Base-by-base conservation (phyloP, 2,888 invertebrate species). In the Serripes groenlandicus region DNA sequence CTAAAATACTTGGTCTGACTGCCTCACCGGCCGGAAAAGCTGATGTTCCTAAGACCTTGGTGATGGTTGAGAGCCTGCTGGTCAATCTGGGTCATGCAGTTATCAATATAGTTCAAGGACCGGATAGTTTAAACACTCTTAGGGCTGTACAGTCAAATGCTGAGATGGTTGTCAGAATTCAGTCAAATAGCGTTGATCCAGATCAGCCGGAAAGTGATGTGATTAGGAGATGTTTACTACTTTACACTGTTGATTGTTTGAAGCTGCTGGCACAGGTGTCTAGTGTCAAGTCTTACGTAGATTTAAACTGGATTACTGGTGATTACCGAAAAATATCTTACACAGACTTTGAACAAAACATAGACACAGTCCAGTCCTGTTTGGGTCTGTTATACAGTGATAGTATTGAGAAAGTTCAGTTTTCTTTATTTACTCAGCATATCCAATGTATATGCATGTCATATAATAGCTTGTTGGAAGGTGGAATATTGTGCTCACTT, bases 1-100 rank as follows among this genome's bases (percentile, higher is more conserved):
- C 92, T 35, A 92, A 92, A 78, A 68, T 93, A 21, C 88, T 93
- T 4, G 93, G 93, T 0, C 89, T 93, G 34, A 93, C 93, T 7
- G 93, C 93, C 34, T 93, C 93, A 9, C 93, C 93, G 5, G 93
- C 92, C 21, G 93, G 93, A 3, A 86, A 90, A 70, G 77, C 79
- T 21, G 88, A 89, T 5, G 81, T 90, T 7, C 82, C 83, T 0
- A 83, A 80, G 26, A 93, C 92, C 0, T 66, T 89, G 11, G 26
- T 23, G 2, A 92, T 92, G 92, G 80, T 93, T 32, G 54, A 81
- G n/a, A 78, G 68, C 5, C 85, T 93, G 28, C 83, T 92, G 60
- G 58, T 37, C 0, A 91, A 91, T 70, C 75, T 93, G 74, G 92
- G 92, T 7, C 87, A 84, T 23, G 89, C 90, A 0, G 75, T 42